Conservation (phyloP, 2,113 vertebrate species). For the Megaceryle torquata region DNA sequence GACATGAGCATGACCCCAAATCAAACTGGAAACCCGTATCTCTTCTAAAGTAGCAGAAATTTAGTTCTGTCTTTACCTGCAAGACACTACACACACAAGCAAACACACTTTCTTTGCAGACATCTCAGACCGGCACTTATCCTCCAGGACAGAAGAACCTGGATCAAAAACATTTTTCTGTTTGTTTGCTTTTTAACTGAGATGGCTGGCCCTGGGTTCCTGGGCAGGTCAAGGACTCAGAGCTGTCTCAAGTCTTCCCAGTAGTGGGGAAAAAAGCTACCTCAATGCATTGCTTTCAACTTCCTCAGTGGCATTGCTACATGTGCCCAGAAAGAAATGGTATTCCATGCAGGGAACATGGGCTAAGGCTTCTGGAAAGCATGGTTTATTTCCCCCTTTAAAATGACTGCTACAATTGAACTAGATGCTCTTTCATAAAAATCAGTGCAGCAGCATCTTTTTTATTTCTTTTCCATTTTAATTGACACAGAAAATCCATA, state of each 20-base stretch:
- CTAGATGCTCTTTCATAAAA: neutral
- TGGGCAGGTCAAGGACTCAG: neutral
- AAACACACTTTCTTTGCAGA: neutral
- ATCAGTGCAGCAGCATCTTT: neutral
- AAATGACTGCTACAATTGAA: neutral
- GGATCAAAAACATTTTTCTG: neutral
- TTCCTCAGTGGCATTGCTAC: neutral
- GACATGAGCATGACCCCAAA: neutral
- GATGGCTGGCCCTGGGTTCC: neutral
- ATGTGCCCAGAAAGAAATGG: neutral
- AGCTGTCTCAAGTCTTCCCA: neutral
- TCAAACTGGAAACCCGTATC: neutral
- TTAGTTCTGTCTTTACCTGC: neutral
- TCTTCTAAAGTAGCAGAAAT: neutral
- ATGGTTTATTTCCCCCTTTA: neutral
- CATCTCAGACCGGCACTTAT: neutral
- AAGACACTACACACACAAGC: neutral
- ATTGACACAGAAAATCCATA: neutral
- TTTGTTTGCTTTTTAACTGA: neutral
- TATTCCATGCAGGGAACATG: neutral
- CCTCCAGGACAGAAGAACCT: neutral
- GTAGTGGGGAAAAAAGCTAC: neutral
- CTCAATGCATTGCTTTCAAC: neutral
- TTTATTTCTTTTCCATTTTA: neutral
- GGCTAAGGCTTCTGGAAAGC: neutral